Evolutionary conservation across 1,140 invertebrate genomes (phyloP), one percentile per base, ranked within the genome.

Genomic region (Ceratina japonica): DNA sequence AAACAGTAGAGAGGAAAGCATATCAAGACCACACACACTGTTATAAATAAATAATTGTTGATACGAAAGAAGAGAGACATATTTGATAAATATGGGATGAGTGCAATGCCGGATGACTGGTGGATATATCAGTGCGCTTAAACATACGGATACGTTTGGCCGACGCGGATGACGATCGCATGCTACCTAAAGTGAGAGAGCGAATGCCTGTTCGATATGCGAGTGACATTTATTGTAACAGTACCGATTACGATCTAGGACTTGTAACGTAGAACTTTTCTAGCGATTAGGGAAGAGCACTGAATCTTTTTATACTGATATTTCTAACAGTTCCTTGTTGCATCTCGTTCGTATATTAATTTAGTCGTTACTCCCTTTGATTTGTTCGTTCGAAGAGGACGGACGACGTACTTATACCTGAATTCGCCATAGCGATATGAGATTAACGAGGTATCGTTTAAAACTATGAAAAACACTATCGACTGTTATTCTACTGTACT

Each of bases 41-140:
- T 92, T 92, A 91, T 88, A 87, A 90, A 88, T 89, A 89, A 89
- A 88, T 89, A 85, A 90, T 89, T 91, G 90, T 91, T 89, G 85
- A 90, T 86, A 85, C 86, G 87, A 86, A 86, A 86, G 78, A 89
- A 84, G 78, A 90, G 81, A 89, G 85, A 89, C 73, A 85, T 85
- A 88, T 86, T 90, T 90, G 87, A 86, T 87, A 89, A 44, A 89
- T 84, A 88, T 88, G 89, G 88, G 88, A 86, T 90, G 89, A 86
- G 90, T 92, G 91, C 91, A 92, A 91, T 92, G 87, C 75, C 52
- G 84, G 83, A 88, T 82, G 79, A 85, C 75, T 85, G 77, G 10
- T 69, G 80, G 69, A 80, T 82, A 61, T 81, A 82, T 87, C 82
- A 44, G 76, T 74, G 82, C 74, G 82, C 64, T 86, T 62, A 81